phyloP scores from a whole-genome alignment of 2,113 vertebrate genomes.

The Campylomormyrus tamandua region DNA sequence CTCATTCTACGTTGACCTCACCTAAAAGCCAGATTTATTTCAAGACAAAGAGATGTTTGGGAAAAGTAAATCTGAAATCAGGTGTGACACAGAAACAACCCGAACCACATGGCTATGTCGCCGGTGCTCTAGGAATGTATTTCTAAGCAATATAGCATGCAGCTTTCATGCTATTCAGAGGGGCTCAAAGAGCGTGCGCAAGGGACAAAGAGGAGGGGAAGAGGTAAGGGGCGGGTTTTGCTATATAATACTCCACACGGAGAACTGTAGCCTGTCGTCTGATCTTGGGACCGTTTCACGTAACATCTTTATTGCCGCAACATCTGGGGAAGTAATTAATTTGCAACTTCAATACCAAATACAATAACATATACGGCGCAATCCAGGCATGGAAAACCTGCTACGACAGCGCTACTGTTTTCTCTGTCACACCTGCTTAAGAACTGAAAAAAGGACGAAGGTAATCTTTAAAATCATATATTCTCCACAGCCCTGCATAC shows the following conservation, averaged over 20 bases:
- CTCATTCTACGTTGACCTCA: not conserved
- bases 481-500: not conserved
- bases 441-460: slow-evolving; percentile 33
- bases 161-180: not conserved
- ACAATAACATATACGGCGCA: not conserved
- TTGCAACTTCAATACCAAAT: slow-evolving; percentile 19
- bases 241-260: slow-evolving; percentile 42
- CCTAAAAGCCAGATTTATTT: not conserved
- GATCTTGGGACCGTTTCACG: slow-evolving; percentile 39
- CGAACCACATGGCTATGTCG: not conserved
- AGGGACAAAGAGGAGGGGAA: slow-evolving; percentile 22
- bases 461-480: slow-evolving; percentile 27
- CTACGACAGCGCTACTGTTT: slow-evolving; percentile 23
- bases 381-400: slow-evolving; percentile 32
- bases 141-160: not conserved
- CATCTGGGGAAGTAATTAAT: slow-evolving; percentile 35
- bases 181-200: slow-evolving; percentile 29
- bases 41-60: not conserved
- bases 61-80: not conserved
- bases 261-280: slow-evolving; percentile 38
- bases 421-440: slow-evolving; percentile 36
- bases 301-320: slow-evolving; percentile 39
- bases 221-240: slow-evolving; percentile 34
- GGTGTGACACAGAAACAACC: not conserved
- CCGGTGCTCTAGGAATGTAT: not conserved